Conservation (phyloP, 2,797 vertebrate genomes). For the Acipenser ruthenus region DNA sequence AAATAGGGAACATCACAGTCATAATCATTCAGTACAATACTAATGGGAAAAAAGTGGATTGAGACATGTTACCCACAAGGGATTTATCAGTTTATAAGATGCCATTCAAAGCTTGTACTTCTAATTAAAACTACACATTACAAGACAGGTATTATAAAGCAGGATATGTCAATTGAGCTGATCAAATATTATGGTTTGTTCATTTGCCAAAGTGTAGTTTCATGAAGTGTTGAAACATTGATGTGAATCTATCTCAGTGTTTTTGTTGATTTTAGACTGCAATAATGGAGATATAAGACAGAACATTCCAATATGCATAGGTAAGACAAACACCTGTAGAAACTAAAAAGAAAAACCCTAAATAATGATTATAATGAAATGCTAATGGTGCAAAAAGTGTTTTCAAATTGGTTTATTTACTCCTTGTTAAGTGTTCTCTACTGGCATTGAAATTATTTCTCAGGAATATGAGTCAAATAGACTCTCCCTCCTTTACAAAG, state of each 20-base stretch:
- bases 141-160: not conserved
- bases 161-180: not conserved
- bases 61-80: no score
- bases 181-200: not conserved
- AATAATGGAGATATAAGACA: conserved; percentile 55
- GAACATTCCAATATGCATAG: conserved; percentile 66
- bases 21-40: no score
- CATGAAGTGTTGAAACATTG: no score
- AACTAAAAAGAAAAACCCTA: not conserved
- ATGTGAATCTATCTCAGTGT: not conserved
- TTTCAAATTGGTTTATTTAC: not conserved
- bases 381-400: not conserved
- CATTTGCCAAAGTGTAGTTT: no score
- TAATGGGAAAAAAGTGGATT: no score
- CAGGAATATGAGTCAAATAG: no score
- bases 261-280: conserved; percentile 57
- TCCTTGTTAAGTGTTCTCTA: not conserved
- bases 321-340: conserved; percentile 47
- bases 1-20: no score
- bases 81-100: no score
- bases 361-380: conserved; percentile 1
- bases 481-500: no score
- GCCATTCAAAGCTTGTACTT: no score
- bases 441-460: no score
- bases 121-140: not conserved